Base-by-base conservation (phyloP, 1,140 invertebrate genomes). In the Chrysopa pallens region DNA sequence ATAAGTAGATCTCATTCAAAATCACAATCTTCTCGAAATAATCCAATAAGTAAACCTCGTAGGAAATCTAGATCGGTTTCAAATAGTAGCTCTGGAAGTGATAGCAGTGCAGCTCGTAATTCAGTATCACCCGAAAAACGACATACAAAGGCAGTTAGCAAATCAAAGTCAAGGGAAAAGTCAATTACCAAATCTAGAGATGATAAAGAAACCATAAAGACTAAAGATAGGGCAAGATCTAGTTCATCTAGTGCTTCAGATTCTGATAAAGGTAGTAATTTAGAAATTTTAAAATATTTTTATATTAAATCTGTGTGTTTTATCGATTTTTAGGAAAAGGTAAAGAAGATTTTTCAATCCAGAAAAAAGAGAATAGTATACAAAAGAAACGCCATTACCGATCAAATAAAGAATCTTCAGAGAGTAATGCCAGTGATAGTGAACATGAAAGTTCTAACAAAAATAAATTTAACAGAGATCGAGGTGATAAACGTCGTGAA, bases 301-400 rank as follows among this genome's bases (percentile, higher is more conserved):
- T 11, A 11, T 33, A 4, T 33, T 33, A 33, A n/a, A n/a, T n/a
- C n/a, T n/a, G n/a, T n/a, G n/a, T n/a, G n/a, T n/a, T n/a, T n/a
- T n/a, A n/a, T 33, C 6, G 6, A 11, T 11, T 33, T 33, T 54
- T 57, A 38, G 56, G 52, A 14, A 70, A 74, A 45, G 67, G 71
- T n/a, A 73, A 78, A 44, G 71, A 70, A 27, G 71, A 76, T 48
- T 80, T 82, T 55, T 78, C 82, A 53, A 77, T 81, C 45, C 63
- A 71, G 6, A 79, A 76, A 48, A 84, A 82, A 50, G 80, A 83
- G 52, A 73, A 82, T 46, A 81, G 80, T 38, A 72, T 85, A 7
- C 80, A 85, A 53, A 80, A 81, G 35, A 84, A 84, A 49, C 66
- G 87, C 17, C 85, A 89, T 40, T 91, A 91, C 53, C 70, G 87